These are phyloP conservation scores for Trichomycterus rosablanca DNA, from an alignment of 2,113 vertebrate genomes.

Conservation along the genomic window DNA sequence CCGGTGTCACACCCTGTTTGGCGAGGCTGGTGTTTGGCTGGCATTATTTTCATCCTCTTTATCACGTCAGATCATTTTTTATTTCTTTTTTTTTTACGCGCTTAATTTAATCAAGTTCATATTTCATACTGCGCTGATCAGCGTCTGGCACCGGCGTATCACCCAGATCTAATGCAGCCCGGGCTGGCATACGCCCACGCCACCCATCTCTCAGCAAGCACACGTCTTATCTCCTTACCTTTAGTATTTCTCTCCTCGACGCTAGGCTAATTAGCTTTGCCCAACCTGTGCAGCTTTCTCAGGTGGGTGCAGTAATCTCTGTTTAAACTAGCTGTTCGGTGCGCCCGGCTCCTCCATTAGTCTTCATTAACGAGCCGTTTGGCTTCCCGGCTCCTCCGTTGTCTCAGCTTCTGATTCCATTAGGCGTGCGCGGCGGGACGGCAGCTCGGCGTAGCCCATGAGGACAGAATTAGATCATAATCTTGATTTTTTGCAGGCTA, in stretches of 20 bases:
- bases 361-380: slow-evolving; percentile 44
- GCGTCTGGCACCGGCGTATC: neutral
- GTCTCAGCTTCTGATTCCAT: slow-evolving; percentile 43
- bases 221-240: neutral
- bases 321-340: slow-evolving; percentile 19
- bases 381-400: slow-evolving; percentile 16
- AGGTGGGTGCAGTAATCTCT: slow-evolving; percentile 38
- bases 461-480: slow-evolving; percentile 38
- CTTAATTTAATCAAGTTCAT: slow-evolving; percentile 44
- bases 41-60: slow-evolving; percentile 28
- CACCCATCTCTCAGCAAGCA: neutral
- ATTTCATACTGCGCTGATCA: slow-evolving; percentile 28
- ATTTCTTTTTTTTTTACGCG: no score
- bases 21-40: slow-evolving; percentile 25
- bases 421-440: slow-evolving; percentile 30
- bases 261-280: slow-evolving; percentile 31
- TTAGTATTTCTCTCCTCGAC: neutral
- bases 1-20: slow-evolving; percentile 24
- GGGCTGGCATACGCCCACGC: neutral
- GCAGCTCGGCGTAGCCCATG: slow-evolving; percentile 8
- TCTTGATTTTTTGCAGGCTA: slow-evolving; percentile 20
- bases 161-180: neutral
- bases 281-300: slow-evolving; percentile 13
- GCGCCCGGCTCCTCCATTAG: slow-evolving; percentile 36
- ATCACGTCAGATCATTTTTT: slow-evolving; percentile 31